A percentile compares a stretch with the other conserved stretches of the same genome.
Conservation (phyloP, 2,113 vertebrate genomes). For the Calidris pugnax region DNA sequence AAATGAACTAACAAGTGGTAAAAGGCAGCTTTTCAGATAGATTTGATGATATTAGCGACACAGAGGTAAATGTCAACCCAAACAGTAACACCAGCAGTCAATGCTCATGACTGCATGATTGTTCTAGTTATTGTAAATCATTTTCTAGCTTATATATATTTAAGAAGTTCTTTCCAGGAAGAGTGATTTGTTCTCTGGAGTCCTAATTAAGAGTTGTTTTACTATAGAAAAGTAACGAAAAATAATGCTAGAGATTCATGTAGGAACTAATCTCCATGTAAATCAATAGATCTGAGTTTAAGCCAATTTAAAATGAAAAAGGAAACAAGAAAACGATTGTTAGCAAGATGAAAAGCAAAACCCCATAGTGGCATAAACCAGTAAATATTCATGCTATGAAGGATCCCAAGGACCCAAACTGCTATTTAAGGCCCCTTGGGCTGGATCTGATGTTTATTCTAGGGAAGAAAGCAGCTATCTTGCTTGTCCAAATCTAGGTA, state of each 20-base stretch:
- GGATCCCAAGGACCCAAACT: background rate
- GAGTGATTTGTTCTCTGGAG: background rate
- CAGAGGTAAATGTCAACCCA: background rate
- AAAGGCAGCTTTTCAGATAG: background rate
- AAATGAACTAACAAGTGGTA: background rate
- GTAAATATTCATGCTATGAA: background rate
- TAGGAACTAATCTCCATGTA: background rate
- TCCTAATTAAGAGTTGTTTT: slow-evolving; percentile 15
- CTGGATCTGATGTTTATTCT: background rate
- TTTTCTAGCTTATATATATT: background rate
- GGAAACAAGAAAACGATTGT: background rate
- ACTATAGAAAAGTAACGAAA: background rate
- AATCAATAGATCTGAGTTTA: background rate
- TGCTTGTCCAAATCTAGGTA: background rate
- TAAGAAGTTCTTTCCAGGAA: background rate
- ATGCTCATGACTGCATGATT: background rate
- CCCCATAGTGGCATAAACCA: background rate
- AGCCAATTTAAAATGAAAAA: background rate
- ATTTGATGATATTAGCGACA: background rate
- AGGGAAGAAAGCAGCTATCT: background rate
- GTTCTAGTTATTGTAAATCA: background rate
- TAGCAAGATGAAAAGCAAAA: background rate
- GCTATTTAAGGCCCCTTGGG: background rate
- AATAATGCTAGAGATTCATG: background rate
- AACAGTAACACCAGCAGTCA: background rate